Evolutionary conservation across 2,888 invertebrate species (phyloP), one percentile per base, ranked within the genome.

Genomic region (Eupithecia centaureata): DNA sequence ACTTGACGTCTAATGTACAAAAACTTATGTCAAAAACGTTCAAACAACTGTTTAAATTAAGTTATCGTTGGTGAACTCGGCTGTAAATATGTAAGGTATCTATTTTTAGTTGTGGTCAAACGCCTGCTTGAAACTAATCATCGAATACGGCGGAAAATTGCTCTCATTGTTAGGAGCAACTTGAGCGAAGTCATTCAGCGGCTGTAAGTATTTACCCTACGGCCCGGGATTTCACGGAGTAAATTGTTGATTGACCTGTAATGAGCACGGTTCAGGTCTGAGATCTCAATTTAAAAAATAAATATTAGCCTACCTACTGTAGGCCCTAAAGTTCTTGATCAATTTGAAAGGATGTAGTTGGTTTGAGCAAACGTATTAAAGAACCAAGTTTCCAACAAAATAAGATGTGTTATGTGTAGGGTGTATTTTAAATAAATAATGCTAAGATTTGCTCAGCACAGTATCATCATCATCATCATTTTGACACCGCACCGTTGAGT

Each of bases 61-160:
- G n/a, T n/a, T n/a, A n/a, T n/a, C n/a, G n/a, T n/a, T n/a, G n/a
- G n/a, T n/a, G n/a, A n/a, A n/a, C n/a, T n/a, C n/a, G n/a, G n/a
- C n/a, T n/a, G n/a, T n/a, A n/a, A n/a, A n/a, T n/a, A n/a, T n/a
- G n/a, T n/a, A n/a, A 52, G 10, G 47, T 7, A 38, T 2, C 1
- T n/a, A 38, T 2, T n/a, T 38, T n/a, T 38, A 38, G n/a, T 38
- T 38, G n/a, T 38, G n/a, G 38, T 0, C 38, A 38, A 38, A 38
- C n/a, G 38, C n/a, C 38, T 74, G 72, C 64, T 78, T 58, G 78
- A 72, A 82, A 81, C 82, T 73, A 83, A 83, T 83, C 73, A 66
- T 62, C 67, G 76, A 73, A 76, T 65, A 72, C 72, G 71, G 72
- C 77, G 74, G 68, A 73, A 76, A 78, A 79, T 78, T 70, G 60